phyloP scores from a whole-genome alignment of 2,113 vertebrate genomes.

The Eclectus roratus region DNA sequence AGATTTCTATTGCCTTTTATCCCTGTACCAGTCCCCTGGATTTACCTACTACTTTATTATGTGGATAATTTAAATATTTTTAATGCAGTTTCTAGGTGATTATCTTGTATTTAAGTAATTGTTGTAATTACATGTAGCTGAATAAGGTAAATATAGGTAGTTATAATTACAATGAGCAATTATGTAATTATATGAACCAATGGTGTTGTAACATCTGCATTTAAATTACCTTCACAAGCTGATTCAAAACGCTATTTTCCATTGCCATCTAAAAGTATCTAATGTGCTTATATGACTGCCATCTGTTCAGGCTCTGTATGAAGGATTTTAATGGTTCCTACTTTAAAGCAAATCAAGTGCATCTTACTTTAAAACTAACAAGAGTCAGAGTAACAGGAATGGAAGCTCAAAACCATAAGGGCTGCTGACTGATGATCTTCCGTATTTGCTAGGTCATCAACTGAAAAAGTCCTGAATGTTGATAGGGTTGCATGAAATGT shows the following conservation, averaged over 20 bases:
- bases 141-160: conserved; percentile 31
- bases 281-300: background rate
- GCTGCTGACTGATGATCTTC: background rate
- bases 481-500: background rate
- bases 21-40: background rate
- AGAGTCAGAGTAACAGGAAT: background rate
- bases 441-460: background rate
- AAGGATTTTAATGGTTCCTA: background rate
- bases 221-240: background rate
- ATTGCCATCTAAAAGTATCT: background rate
- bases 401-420: background rate
- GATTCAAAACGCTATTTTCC: background rate
- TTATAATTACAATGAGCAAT: conserved; percentile 27
- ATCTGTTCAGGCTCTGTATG: background rate
- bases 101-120: conserved; percentile 12
- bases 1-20: background rate
- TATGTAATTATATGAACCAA: conserved; percentile 7
- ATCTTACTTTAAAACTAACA: background rate
- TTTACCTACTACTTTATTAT: background rate
- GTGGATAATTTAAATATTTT: conserved; percentile 5
- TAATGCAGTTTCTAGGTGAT: background rate
- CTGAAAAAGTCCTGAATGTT: background rate
- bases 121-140: conserved; percentile 28
- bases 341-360: background rate
- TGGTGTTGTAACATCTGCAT: background rate